These are phyloP conservation scores for Buathra laborator DNA, from an alignment of 2,888 invertebrate genomes.

Conservation along the genomic window DNA sequence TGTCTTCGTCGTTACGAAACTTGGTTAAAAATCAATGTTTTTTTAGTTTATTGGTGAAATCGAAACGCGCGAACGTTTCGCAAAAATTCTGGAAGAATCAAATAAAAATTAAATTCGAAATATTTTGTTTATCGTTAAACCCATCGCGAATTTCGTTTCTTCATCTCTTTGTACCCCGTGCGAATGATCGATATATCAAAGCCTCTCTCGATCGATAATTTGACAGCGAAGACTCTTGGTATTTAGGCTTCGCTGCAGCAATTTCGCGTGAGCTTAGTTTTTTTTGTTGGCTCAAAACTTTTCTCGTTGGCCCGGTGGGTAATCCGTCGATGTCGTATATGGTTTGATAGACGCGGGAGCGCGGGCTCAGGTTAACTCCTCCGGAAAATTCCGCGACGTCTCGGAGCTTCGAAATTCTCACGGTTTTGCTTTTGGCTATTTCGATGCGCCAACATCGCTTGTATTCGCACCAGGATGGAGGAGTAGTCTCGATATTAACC, in stretches of 20 bases:
- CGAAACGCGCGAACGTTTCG: too few relatives aligned
- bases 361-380: conserved; percentile 43
- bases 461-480: conserved; percentile 11
- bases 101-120: too few relatives aligned
- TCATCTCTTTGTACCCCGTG: neutral
- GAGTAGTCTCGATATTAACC: conserved; percentile 7
- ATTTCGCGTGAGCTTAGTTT: conserved; percentile 21
- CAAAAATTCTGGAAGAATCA: too few relatives aligned
- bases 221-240: neutral
- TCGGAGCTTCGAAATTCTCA: conserved; percentile 16
- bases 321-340: conserved; percentile 43
- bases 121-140: too few relatives aligned
- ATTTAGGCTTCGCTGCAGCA: conserved; percentile 35
- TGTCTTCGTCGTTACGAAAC: too few relatives aligned
- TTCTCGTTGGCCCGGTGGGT: conserved; percentile 13
- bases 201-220: neutral
- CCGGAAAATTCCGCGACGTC: conserved; percentile 37
- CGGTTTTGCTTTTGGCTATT: neutral
- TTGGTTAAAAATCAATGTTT: too few relatives aligned
- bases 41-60: too few relatives aligned
- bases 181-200: neutral
- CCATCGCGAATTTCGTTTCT: neutral
- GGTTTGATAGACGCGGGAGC: conserved; percentile 50
- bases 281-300: conserved; percentile 55
- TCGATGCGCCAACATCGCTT: conserved; percentile 12